Conservation (phyloP, 2,888 invertebrate species). For the Drosophila falleni region DNA sequence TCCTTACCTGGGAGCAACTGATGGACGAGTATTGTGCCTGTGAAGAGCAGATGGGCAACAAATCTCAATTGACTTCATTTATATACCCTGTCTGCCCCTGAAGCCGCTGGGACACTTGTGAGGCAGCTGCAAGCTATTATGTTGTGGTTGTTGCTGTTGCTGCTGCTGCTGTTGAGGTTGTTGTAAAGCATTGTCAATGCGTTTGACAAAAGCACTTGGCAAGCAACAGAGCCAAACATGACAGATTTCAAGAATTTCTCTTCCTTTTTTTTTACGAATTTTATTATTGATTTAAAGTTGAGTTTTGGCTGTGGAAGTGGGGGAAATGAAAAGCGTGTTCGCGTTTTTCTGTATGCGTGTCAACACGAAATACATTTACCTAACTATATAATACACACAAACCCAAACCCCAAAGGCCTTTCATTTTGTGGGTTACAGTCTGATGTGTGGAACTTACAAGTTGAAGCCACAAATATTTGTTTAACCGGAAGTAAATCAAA, state of each 20-base stretch:
- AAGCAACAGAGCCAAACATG: constrained; percentile 39
- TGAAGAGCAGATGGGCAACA: constrained; percentile 45
- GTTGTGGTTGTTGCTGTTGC: constrained; percentile 25
- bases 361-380: constrained; percentile 69
- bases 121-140: constrained; percentile 54
- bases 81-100: constrained; percentile 12
- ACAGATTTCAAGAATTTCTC: constrained; percentile 66
- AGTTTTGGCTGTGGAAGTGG: constrained; percentile 37
- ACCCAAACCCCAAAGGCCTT: constrained; percentile 14
- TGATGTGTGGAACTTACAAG: constrained; percentile 24
- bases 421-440: background rate
- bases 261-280: constrained; percentile 5
- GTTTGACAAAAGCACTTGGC: constrained; percentile 77
- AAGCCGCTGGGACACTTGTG: constrained; percentile 36
- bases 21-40: constrained; percentile 50
- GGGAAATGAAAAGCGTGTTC: constrained; percentile 45
- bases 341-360: constrained; percentile 53
- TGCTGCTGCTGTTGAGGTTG: constrained; percentile 45
- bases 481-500: constrained; percentile 55
- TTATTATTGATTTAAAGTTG: constrained; percentile 77
- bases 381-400: constrained; percentile 37
- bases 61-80: constrained; percentile 63
- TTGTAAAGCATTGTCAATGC: constrained; percentile 72
- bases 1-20: constrained; percentile 61
- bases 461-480: constrained; percentile 54